These are phyloP conservation scores for Ametastegia equiseti DNA, from an alignment of 2,888 invertebrate genomes.

Conservation along the genomic window DNA sequence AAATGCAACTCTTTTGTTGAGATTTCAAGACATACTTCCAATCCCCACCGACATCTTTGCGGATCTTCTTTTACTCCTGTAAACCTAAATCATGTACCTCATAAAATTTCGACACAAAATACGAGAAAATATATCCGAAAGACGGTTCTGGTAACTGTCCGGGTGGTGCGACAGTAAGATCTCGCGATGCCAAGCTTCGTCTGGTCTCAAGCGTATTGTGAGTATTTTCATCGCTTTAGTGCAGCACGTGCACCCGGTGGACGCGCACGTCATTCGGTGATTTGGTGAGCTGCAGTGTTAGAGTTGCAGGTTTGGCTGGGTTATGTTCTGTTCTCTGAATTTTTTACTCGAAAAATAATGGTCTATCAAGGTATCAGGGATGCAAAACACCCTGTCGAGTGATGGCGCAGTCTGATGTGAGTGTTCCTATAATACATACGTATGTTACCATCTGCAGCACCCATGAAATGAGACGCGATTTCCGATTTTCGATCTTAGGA, in stretches of 20 bases:
- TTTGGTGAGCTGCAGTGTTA: conserved; percentile 7
- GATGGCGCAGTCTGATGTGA: neutral
- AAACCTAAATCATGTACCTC: neutral
- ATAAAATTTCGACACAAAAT: neutral
- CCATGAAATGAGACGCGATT: neutral
- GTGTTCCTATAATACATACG: neutral
- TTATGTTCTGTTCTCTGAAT: conserved; percentile 37
- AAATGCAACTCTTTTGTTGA: too few species aligned
- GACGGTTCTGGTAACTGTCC: neutral
- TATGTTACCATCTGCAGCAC: too few species aligned
- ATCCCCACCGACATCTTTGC: too few species aligned
- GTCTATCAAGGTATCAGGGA: neutral
- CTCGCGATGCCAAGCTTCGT: conserved; percentile 56
- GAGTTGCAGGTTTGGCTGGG: neutral
- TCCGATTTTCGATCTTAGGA: neutral
- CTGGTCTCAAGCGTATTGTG: conserved; percentile 65
- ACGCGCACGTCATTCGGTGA: conserved; percentile 57
- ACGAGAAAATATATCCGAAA: neutral
- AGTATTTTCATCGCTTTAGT: conserved; percentile 72
- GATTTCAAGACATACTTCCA: too few species aligned
- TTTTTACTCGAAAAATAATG: neutral
- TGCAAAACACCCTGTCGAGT: neutral
- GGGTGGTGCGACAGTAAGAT: conserved; percentile 29
- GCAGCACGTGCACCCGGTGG: conserved; percentile 69
- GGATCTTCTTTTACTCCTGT: too few species aligned